Evolutionary conservation across 2,888 invertebrate genomes (phyloP).

Genomic region (Tholera decimalis): DNA sequence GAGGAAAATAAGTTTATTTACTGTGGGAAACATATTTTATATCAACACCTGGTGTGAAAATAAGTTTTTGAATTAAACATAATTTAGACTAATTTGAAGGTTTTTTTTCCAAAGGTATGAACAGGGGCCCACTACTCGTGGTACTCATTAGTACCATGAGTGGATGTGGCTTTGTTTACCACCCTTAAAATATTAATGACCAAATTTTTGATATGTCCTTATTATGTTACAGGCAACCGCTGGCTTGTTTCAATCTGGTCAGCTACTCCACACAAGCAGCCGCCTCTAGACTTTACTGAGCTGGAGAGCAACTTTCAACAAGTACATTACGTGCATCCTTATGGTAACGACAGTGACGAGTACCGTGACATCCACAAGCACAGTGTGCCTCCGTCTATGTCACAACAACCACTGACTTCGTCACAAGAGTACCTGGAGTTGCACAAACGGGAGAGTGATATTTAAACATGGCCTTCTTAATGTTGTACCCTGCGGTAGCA

Average conservation of each 20-base stretch:
- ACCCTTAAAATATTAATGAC: no score
- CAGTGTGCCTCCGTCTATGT: slow-evolving; percentile 78
- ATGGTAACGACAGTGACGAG: slow-evolving; percentile 72
- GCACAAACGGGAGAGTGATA: slow-evolving; percentile 96
- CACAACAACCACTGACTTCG: slow-evolving; percentile 84
- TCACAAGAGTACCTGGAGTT: slow-evolving; percentile 92
- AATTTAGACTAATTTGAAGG: no score
- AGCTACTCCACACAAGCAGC: slow-evolving; percentile 95
- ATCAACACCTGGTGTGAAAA: no score
- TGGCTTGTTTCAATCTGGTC: slow-evolving; percentile 97
- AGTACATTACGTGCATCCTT: slow-evolving; percentile 78
- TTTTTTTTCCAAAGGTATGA: no score
- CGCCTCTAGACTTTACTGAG: slow-evolving; percentile 95
- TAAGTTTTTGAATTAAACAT: no score
- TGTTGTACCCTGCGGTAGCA: slow-evolving; percentile 95
- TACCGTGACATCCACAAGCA: slow-evolving; percentile 74
- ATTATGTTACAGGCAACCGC: slow-evolving; percentile 93
- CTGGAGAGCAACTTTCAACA: slow-evolving; percentile 89
- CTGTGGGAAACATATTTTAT: no score
- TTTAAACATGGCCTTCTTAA: slow-evolving; percentile 94
- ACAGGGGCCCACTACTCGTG: no score
- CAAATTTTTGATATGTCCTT: no score
- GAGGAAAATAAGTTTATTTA: not conserved
- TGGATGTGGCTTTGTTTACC: no score
- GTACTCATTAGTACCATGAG: no score